Percentiles rank a stretch among this genome's conserved stretches.
These are phyloP conservation scores for Mus minutoides DNA, from an alignment of 2,797 vertebrate species.

Conservation along the genomic window DNA sequence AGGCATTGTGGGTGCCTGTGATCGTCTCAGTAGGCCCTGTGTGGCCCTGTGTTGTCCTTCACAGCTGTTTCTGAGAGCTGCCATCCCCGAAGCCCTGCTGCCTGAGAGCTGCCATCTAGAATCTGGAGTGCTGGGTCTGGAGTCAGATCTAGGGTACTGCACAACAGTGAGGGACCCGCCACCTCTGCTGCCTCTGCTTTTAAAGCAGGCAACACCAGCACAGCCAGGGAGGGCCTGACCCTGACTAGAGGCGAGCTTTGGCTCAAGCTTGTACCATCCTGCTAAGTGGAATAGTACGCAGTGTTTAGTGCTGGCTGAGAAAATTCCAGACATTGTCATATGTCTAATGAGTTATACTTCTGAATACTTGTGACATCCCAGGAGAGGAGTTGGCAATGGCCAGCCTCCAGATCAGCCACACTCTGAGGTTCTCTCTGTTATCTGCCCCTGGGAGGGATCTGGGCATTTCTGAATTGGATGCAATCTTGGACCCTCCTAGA, in stretches of 20 bases:
- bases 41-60: neutral
- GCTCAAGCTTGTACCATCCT: neutral
- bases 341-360: neutral
- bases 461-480: neutral
- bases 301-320: neutral
- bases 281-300: neutral
- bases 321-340: neutral
- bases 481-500: neutral
- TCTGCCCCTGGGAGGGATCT: slow-evolving; percentile 54
- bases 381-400: neutral
- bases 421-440: slow-evolving; percentile 50
- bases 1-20: neutral
- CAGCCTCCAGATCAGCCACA: neutral
- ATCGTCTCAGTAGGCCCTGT: neutral
- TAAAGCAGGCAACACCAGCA: neutral
- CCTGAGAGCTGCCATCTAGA: no score
- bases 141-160: neutral
- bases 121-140: neutral
- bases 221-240: neutral
- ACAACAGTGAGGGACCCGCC: neutral
- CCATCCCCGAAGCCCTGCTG: neutral
- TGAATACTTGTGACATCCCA: neutral
- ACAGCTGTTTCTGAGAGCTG: neutral
- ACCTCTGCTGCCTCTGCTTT: neutral
- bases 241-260: neutral